Conservation (phyloP, 1,140 invertebrate genomes). For the Subanguina moxae region DNA sequence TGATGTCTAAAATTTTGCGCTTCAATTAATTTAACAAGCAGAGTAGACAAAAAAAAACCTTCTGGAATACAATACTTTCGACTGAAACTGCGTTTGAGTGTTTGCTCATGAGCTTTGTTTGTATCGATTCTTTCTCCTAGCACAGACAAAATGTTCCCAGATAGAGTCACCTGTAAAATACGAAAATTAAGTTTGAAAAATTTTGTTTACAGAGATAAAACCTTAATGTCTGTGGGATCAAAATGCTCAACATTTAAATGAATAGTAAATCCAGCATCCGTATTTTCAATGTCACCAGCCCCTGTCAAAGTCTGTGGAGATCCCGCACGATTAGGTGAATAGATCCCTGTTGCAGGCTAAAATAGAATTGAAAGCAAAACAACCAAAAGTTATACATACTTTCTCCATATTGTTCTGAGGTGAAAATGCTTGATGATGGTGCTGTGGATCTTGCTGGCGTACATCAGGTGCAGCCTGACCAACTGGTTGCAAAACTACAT, state of each 20-base stretch:
- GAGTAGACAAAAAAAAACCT: background rate
- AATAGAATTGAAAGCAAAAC: background rate
- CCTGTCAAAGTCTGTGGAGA: constrained; percentile 13
- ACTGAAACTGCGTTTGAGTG: constrained; percentile 21
- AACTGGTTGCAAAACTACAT: no score
- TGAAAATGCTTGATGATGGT: background rate
- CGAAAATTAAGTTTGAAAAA: no score
- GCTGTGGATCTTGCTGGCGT: background rate
- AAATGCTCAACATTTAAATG: constrained; percentile 23
- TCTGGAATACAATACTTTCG: constrained; percentile 21
- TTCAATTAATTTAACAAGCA: no score
- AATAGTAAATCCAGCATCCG: constrained; percentile 24
- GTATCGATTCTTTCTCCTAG: constrained; percentile 17
- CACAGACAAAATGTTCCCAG: constrained; percentile 13
- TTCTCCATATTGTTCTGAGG: background rate
- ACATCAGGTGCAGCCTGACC: no score
- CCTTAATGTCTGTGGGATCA: constrained; percentile 23
- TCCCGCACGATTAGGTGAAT: background rate
- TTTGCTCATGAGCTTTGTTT: constrained; percentile 18
- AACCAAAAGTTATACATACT: background rate
- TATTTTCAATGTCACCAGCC: constrained; percentile 22
- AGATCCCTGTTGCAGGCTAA: background rate
- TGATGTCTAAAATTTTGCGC: background rate
- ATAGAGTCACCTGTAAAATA: constrained; percentile 16
- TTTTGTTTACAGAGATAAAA: background rate